Conservation (phyloP, 2,888 invertebrate genomes). For the Parthenolecanium corni region DNA sequence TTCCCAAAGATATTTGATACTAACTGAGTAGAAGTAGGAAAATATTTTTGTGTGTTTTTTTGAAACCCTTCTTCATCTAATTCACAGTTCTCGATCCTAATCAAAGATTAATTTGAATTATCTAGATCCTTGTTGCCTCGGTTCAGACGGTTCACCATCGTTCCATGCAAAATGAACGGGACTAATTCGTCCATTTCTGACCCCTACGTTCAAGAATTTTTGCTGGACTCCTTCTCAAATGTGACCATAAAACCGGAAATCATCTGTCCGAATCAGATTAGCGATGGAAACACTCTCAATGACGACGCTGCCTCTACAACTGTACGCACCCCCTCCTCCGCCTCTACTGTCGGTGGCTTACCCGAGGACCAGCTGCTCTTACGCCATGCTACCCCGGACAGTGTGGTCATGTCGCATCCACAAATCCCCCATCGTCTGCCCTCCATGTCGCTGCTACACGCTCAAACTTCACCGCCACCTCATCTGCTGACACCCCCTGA, state of each 20-base stretch:
- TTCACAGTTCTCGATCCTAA: no score
- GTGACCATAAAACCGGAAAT: slow-evolving; percentile 68
- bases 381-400: slow-evolving; percentile 32
- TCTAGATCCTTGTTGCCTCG: no score
- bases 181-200: slow-evolving; percentile 63
- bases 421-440: slow-evolving; percentile 29
- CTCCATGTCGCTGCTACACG: slow-evolving; percentile 39
- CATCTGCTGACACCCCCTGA: slow-evolving; percentile 35
- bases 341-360: no score
- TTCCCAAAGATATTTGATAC: no score
- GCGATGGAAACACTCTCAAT: slow-evolving; percentile 12
- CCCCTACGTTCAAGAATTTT: slow-evolving; percentile 82
- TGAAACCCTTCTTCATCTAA: no score
- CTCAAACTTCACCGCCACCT: slow-evolving; percentile 27
- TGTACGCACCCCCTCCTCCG: no score
- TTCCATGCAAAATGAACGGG: slow-evolving; percentile 44
- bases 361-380: no score
- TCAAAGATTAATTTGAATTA: no score
- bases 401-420: slow-evolving; percentile 28
- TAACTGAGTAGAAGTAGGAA: no score
- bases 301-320: no score
- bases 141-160: no score
- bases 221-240: slow-evolving; percentile 74
- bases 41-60: no score
- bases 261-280: slow-evolving; percentile 34